Conservation (phyloP, 2,113 vertebrate genomes). For the Rhagologus leucostigma region DNA sequence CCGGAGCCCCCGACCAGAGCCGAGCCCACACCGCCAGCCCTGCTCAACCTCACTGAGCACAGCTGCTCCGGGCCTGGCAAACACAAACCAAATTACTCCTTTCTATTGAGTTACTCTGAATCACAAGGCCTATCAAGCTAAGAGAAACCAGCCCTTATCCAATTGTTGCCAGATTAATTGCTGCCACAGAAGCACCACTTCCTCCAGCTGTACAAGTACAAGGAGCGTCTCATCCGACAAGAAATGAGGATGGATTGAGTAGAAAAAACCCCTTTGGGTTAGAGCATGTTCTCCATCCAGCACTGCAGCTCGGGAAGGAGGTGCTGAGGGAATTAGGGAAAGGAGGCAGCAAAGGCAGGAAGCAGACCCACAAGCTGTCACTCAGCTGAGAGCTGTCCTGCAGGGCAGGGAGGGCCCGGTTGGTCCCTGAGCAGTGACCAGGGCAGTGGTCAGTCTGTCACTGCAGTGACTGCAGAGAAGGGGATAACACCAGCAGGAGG, state of each 20-base stretch:
- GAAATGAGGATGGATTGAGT: not conserved
- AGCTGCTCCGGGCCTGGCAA: not conserved
- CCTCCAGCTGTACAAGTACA: fast-evolving
- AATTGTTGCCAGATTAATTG: not conserved
- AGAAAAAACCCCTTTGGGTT: not conserved
- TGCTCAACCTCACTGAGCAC: not conserved
- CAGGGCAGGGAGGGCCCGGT: too few relatives aligned
- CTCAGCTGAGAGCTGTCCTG: not conserved
- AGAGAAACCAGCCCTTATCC: not conserved
- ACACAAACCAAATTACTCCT: not conserved
- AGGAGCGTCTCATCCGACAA: not conserved
- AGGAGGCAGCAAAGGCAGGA: not conserved
- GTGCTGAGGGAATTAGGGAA: not conserved
- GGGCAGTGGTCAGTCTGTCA: not conserved
- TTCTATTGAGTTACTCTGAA: not conserved
- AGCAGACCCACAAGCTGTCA: not conserved
- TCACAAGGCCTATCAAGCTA: not conserved
- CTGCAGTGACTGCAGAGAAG: fast-evolving
- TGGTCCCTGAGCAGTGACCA: fast-evolving
- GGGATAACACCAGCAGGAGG: fast-evolving
- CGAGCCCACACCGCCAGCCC: not conserved
- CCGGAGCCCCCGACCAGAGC: fast-evolving
- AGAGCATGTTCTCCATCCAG: not conserved
- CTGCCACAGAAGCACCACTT: not conserved
- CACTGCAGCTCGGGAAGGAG: not conserved